Evolutionary conservation across 2,113 vertebrate species (phyloP).

Genomic region (Phainopepla nitens): DNA sequence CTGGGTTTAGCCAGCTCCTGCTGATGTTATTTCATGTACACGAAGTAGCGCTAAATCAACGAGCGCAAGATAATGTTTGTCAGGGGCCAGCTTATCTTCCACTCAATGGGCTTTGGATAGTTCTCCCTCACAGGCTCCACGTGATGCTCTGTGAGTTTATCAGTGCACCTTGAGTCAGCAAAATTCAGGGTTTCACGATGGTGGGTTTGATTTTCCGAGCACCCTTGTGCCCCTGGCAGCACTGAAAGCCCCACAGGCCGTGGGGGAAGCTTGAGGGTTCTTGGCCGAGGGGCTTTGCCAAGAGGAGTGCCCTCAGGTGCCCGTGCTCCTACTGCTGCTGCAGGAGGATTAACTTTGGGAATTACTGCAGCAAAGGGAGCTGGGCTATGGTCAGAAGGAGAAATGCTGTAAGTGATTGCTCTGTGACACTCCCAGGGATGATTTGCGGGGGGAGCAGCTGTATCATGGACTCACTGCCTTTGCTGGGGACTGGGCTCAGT

Average conservation of each 20-base stretch:
- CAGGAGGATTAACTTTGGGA: background rate
- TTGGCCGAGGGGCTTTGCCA: background rate
- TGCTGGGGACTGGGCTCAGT: background rate
- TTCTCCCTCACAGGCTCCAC: background rate
- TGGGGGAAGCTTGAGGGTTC: background rate
- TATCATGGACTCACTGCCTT: rapidly evolving
- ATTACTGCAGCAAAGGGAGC: background rate
- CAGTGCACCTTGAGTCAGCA: background rate
- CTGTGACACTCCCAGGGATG: background rate
- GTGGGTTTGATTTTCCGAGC: background rate
- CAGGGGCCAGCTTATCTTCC: conserved; percentile 47
- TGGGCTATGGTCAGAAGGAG: background rate
- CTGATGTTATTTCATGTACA: conserved; percentile 49
- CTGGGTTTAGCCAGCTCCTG: conserved; percentile 1
- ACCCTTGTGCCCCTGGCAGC: background rate
- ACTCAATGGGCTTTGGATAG: conserved; percentile 5
- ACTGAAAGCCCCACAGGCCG: rapidly evolving
- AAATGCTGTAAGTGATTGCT: rapidly evolving
- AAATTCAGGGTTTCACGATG: background rate
- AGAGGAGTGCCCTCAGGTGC: background rate
- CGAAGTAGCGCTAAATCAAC: background rate
- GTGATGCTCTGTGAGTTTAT: background rate
- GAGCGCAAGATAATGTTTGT: conserved; percentile 25
- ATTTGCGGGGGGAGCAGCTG: background rate
- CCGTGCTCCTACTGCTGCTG: rapidly evolving